A percentile compares a stretch with the other conserved stretches of the same genome.
These are phyloP conservation scores for Gallirallus australis DNA, from an alignment of 2,797 vertebrate species.

Conservation along the genomic window DNA sequence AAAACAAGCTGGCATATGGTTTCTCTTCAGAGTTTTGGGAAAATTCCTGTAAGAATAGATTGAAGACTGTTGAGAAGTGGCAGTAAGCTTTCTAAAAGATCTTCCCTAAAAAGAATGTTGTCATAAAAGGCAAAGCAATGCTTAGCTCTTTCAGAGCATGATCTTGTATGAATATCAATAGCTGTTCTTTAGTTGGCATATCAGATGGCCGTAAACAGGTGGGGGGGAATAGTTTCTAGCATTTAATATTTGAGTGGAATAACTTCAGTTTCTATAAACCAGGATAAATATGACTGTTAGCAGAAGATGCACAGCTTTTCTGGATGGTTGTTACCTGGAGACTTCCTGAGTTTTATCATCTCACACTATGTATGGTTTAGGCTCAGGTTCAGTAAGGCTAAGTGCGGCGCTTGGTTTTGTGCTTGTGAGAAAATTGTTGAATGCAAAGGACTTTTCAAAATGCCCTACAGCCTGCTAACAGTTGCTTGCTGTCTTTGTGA, in stretches of 20 bases:
- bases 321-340: neutral
- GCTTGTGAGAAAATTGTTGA: neutral
- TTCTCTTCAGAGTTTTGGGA: neutral
- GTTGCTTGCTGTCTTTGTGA: neutral
- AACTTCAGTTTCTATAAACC: neutral
- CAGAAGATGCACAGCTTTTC: neutral
- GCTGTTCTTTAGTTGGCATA: neutral
- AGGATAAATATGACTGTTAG: neutral
- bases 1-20: neutral
- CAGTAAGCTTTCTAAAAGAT: neutral
- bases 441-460: neutral
- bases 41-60: neutral
- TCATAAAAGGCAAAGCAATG: neutral
- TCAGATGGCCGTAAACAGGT: neutral
- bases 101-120: neutral
- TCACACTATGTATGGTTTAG: neutral
- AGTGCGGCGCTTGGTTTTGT: neutral
- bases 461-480: neutral
- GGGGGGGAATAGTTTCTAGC: neutral
- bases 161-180: neutral
- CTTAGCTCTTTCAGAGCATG: neutral
- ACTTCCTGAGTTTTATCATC: neutral
- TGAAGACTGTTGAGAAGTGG: neutral
- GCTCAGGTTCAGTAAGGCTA: neutral
- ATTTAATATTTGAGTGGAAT: neutral